Conservation (phyloP, 2,888 invertebrate species). For the Amorpha juglandis region DNA sequence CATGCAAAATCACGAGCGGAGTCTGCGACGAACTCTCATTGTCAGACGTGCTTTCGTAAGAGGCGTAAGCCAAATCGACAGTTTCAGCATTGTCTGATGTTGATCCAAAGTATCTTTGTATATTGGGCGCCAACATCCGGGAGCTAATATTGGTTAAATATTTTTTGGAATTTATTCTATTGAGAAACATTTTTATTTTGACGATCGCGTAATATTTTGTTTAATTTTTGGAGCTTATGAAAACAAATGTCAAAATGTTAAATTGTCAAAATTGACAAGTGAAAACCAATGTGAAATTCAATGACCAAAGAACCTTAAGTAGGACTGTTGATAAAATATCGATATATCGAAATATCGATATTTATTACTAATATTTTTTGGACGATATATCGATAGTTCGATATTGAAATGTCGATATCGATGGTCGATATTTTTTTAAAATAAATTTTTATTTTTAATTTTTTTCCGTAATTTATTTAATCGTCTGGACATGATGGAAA, state of each 20-base stretch:
- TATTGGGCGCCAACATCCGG: conserved; percentile 43
- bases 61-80: conserved; percentile 87
- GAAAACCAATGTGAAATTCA: no score
- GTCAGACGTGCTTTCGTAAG: conserved; percentile 84
- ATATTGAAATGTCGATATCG: no score
- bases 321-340: no score
- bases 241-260: neutral
- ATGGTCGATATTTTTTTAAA: no score
- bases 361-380: no score
- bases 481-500: no score
- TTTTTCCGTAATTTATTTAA: no score
- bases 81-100: conserved; percentile 72
- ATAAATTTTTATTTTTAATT: no score
- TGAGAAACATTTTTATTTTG: conserved; percentile 58
- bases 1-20: conserved; percentile 94
- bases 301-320: no score
- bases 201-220: neutral
- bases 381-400: no score
- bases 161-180: conserved; percentile 48
- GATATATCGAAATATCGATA: no score
- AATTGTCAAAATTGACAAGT: neutral
- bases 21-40: conserved; percentile 56
- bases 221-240: neutral
- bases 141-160: conserved; percentile 43
- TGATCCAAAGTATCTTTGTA: conserved; percentile 47